Evolutionary conservation across 1,140 invertebrate species (phyloP).

Genomic region (Lethrus apterus): DNA sequence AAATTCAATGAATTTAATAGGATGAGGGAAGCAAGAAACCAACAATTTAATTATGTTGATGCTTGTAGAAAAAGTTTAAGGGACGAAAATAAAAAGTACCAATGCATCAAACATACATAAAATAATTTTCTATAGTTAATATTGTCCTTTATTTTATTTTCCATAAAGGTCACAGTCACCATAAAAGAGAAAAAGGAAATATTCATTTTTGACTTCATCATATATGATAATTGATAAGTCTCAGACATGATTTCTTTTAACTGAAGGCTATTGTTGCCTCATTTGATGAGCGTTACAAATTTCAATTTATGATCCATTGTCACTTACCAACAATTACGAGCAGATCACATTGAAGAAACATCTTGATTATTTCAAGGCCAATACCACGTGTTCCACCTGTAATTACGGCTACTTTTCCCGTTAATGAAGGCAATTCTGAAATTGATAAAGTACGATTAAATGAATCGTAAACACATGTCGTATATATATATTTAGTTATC

Average conservation of each 20-base stretch:
- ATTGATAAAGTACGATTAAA: too few species aligned
- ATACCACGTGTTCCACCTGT: constrained; percentile 85
- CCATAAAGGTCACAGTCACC: background rate
- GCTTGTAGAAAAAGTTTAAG: background rate
- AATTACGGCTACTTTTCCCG: constrained; percentile 69
- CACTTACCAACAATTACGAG: constrained; percentile 74
- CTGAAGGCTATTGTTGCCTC: too few species aligned
- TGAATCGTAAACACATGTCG: too few species aligned
- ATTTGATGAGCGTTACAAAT: too few species aligned
- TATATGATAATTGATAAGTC: too few species aligned
- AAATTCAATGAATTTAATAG: background rate
- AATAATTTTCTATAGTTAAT: background rate
- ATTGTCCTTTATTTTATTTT: background rate
- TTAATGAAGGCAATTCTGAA: constrained; percentile 50
- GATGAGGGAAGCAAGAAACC: background rate
- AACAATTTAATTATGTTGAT: background rate
- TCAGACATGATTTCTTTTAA: too few species aligned
- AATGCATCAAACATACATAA: background rate
- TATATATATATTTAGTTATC: too few species aligned
- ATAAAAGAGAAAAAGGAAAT: too few species aligned
- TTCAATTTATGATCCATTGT: too few species aligned
- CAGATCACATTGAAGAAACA: constrained; percentile 71
- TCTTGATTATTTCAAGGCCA: constrained; percentile 70
- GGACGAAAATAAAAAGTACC: background rate
- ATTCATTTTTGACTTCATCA: too few species aligned